Evolutionary conservation across 1,140 invertebrate genomes (phyloP), one percentile per base, ranked within the genome.

Genomic region (Drosophila nannoptera): DNA sequence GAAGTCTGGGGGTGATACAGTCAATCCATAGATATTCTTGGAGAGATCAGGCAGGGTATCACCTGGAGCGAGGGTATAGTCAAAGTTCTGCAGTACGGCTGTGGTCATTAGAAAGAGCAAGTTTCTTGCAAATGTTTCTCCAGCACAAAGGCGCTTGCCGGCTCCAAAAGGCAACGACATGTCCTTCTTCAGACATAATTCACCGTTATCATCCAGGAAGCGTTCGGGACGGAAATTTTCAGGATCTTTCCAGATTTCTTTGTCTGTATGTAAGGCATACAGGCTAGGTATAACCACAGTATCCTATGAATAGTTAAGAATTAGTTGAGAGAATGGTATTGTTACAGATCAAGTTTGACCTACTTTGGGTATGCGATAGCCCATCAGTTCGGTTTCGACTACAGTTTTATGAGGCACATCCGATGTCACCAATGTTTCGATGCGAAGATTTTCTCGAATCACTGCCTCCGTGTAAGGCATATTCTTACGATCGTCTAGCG

Each of bases 181-280:
- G 52, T 89, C 88, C 53, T 86, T 65, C 43, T 88, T 87, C 4
- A 89, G 74, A 31, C 45, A 73, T 2, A 89, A 61, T 43, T 87
- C 78, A 7, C 84, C 84, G 2, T 76, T 14, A 1, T 67, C 38
- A 29, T 88, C 76, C 2, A 89, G 69, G 55, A 90, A 89, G 61
- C 95, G 90, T 72, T 95, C 94, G 0, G 95, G 95, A 2, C 92
- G 90, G 73, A 95, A 96, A 16, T 90, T 89, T 40, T 94, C 90
- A 0, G 95, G 94, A 77, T 96, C 92, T 0, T 91, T 91, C 92
- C 94, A 96, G 0, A 92, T 67, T 0, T 91, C 89, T 11, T 91
- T 89, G 81, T 94, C 92, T 50, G 76, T 88, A 69, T 94, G 91
- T 40, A 93, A 84, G 6, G 78, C 90, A 32, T 89, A 87, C 7